These are phyloP conservation scores for Drosophila punjabiensis DNA, from an alignment of 1,140 invertebrate genomes.

Conservation along the genomic window DNA sequence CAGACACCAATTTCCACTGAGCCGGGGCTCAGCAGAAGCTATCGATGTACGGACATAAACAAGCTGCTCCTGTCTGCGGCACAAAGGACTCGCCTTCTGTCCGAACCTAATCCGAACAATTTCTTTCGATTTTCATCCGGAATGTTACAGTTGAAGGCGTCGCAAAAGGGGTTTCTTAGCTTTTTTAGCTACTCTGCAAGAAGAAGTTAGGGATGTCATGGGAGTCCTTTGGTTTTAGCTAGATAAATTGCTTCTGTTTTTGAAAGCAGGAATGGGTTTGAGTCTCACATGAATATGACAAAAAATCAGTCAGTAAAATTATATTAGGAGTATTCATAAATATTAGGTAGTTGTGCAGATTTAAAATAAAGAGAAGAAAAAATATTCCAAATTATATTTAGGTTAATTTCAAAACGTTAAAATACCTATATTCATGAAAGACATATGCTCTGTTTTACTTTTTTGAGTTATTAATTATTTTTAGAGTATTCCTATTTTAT, in stretches of 20 bases:
- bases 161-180: slow-evolving; percentile 19
- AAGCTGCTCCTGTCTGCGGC: slow-evolving; percentile 28
- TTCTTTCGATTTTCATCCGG: slow-evolving; percentile 56
- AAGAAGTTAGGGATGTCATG: background rate
- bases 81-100: slow-evolving; percentile 25
- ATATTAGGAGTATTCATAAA: background rate
- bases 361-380: background rate
- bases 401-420: background rate
- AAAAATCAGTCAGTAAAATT: background rate
- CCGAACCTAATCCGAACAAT: slow-evolving; percentile 63
- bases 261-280: too few relatives aligned
- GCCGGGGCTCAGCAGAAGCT: slow-evolving; percentile 19
- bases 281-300: background rate
- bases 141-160: slow-evolving; percentile 47
- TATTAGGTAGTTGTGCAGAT: background rate
- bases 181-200: background rate
- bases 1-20: slow-evolving; percentile 21
- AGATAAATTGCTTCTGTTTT: slow-evolving; percentile 19
- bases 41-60: slow-evolving; percentile 41
- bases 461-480: too few relatives aligned
- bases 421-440: background rate
- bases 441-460: too few relatives aligned
- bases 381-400: too few relatives aligned
- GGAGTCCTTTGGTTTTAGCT: slow-evolving; percentile 12
- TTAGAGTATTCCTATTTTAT: background rate